Evolutionary conservation across 2,113 vertebrate genomes (phyloP).

Genomic region (Chloropsis cyanopogon): DNA sequence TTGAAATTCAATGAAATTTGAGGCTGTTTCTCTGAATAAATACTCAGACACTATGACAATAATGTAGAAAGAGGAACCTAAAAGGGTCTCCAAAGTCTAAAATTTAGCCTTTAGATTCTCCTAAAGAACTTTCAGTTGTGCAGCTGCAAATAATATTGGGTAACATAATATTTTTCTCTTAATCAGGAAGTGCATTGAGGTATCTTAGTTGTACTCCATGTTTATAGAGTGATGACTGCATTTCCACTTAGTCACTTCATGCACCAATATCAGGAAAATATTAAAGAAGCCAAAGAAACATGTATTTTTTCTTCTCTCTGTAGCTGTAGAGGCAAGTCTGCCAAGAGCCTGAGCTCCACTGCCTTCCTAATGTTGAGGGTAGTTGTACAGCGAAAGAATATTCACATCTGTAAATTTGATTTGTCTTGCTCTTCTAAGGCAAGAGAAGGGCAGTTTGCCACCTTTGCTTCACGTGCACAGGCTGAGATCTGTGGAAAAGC

Average conservation of each 20-base stretch:
- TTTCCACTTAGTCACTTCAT: not conserved
- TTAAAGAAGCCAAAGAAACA: not conserved
- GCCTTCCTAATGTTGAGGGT: not conserved
- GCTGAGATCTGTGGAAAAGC: not conserved
- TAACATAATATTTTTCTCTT: not conserved
- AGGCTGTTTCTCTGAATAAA: not conserved
- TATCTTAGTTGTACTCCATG: not conserved
- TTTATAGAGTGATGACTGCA: not conserved
- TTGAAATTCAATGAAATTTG: not conserved
- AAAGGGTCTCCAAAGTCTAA: not conserved
- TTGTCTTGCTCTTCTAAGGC: not conserved
- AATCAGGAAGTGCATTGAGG: not conserved
- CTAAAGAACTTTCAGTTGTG: not conserved
- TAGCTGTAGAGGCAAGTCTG: not conserved
- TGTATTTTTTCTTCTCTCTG: not conserved
- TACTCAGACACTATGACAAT: not conserved
- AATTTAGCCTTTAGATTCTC: not conserved
- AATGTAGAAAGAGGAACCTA: not conserved
- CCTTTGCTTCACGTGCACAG: not conserved
- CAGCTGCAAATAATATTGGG: not conserved
- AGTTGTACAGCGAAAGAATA: not conserved
- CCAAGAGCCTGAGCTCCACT: not conserved
- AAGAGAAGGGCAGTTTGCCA: not conserved
- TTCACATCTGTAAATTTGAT: not conserved
- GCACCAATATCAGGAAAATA: not conserved